These are phyloP conservation scores for Doryteuthis pealeii DNA, from an alignment of 1,140 invertebrate species.

Conservation along the genomic window DNA sequence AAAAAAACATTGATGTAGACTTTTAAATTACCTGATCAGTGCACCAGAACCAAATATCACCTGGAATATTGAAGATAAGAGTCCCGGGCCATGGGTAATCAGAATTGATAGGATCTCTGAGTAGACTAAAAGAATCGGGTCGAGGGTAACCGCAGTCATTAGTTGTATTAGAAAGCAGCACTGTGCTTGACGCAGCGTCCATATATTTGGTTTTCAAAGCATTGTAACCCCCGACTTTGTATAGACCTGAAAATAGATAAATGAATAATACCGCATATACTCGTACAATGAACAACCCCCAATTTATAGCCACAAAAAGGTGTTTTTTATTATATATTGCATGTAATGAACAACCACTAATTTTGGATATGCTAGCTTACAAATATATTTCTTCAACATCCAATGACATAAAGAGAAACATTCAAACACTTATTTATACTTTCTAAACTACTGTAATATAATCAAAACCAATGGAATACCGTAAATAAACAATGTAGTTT, in stretches of 20 bases:
- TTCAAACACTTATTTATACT: no score
- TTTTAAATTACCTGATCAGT: slow-evolving; percentile 64
- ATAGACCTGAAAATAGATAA: slow-evolving; percentile 40
- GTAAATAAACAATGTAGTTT: no score
- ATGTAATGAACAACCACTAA: no score
- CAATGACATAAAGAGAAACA: no score
- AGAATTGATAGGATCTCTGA: slow-evolving; percentile 53
- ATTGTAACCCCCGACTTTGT: slow-evolving; percentile 60
- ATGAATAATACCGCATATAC: no score
- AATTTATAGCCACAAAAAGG: no score
- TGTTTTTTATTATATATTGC: no score
- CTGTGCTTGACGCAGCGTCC: slow-evolving; percentile 49
- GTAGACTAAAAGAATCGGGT: slow-evolving; percentile 57
- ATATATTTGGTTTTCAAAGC: slow-evolving; percentile 56
- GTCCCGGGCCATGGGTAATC: slow-evolving; percentile 65
- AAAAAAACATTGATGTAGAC: background rate
- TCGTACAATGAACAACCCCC: no score
- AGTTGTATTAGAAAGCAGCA: slow-evolving; percentile 30
- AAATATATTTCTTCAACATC: no score
- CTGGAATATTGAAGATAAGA: slow-evolving; percentile 62
- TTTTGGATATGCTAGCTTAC: no score
- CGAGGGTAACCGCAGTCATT: slow-evolving; percentile 44
- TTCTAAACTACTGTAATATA: no score
- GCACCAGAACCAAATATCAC: slow-evolving; percentile 66
- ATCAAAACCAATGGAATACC: no score